Percentiles rank a stretch among this genome's conserved stretches.
phyloP scores from a whole-genome alignment of 2,797 vertebrate species.

The Anas capensis region DNA sequence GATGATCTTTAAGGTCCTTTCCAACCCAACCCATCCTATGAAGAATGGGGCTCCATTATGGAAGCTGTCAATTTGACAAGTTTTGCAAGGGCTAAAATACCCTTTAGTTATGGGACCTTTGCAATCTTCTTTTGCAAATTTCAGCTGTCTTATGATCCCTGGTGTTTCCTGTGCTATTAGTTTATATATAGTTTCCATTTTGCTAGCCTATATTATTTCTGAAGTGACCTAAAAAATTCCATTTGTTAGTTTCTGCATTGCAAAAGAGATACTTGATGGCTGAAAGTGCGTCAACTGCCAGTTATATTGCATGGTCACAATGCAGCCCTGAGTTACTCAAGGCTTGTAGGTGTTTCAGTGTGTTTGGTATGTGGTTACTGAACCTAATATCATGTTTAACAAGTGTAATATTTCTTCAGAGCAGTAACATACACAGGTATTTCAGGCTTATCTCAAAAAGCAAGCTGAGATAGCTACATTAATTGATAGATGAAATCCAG shows the following conservation, averaged over 20 bases:
- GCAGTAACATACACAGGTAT: neutral
- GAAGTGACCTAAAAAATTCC: neutral
- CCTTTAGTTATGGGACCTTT: neutral
- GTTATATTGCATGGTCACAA: neutral
- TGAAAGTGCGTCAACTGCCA: neutral
- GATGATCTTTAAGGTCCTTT: no score
- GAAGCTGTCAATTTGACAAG: neutral
- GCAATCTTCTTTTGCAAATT: neutral
- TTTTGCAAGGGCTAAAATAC: neutral
- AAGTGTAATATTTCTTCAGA: neutral
- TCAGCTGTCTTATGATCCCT: neutral
- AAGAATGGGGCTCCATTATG: neutral
- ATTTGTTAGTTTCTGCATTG: neutral
- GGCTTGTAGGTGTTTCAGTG: neutral
- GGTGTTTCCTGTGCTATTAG: conserved; percentile 8
- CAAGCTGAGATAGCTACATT: neutral
- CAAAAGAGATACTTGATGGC: neutral
- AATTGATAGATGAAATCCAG: conserved; percentile 35
- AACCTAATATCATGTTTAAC: neutral
- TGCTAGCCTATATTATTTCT: neutral
- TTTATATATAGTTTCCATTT: conserved; percentile 12
- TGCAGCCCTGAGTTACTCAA: neutral
- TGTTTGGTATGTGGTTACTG: neutral
- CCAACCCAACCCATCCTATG: neutral
- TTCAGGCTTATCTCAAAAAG: conserved; percentile 18